phyloP scores from a whole-genome alignment of 2,797 vertebrate species.

The Gephyroberyx darwinii region DNA sequence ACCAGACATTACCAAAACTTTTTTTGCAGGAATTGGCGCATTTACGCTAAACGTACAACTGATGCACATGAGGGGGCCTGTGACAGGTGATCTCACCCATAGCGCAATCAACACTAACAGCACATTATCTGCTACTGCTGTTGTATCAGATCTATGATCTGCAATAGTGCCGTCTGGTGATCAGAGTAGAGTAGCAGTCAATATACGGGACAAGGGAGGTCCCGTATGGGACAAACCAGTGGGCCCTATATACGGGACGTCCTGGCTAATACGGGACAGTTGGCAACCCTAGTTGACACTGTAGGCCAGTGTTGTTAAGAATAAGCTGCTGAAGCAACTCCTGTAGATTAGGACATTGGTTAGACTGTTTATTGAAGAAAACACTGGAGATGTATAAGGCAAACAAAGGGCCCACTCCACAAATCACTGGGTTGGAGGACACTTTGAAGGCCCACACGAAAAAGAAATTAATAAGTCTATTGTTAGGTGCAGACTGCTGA shows the following conservation, averaged over 20 bases:
- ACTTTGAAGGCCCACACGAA: too few relatives aligned
- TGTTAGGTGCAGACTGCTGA: too few relatives aligned
- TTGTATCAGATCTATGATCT: slow-evolving; percentile 1
- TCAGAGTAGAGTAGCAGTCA: background rate
- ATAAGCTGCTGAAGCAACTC: too few relatives aligned
- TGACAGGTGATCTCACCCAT: background rate
- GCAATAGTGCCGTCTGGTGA: background rate
- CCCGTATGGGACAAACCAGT: too few relatives aligned
- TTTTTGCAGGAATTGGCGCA: background rate
- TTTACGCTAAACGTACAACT: background rate
- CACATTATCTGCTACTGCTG: background rate
- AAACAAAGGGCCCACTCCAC: too few relatives aligned
- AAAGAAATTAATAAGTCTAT: too few relatives aligned
- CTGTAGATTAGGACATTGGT: too few relatives aligned
- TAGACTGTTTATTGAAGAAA: too few relatives aligned
- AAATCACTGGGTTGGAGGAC: too few relatives aligned
- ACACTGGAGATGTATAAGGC: too few relatives aligned
- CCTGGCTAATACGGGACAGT: background rate
- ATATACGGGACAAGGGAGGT: background rate
- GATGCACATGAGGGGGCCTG: background rate
- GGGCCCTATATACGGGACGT: background rate
- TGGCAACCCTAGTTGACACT: background rate
- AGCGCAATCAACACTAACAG: background rate
- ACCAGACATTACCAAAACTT: background rate
- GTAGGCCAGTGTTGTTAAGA: too few relatives aligned